These are phyloP conservation scores for Drosophila kambysellisi DNA, from an alignment of 2,888 invertebrate species.

Conservation along the genomic window DNA sequence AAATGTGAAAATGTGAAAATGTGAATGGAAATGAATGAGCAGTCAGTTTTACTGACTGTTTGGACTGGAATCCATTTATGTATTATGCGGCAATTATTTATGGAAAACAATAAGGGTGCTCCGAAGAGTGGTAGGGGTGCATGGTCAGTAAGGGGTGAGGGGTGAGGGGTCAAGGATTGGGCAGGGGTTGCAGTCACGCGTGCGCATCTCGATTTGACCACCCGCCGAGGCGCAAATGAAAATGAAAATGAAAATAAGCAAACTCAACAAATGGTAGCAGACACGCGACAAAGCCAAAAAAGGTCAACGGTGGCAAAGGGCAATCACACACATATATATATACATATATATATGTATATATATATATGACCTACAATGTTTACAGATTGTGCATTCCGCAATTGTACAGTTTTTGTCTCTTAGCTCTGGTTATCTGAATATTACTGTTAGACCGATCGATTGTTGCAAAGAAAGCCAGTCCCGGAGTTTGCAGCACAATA, in stretches of 20 bases:
- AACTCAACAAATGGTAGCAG: neutral
- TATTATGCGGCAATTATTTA: conserved; percentile 53
- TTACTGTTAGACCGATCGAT: neutral
- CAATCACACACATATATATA: neutral
- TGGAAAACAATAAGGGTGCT: conserved; percentile 11
- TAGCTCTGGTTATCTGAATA: neutral
- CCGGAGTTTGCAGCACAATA: no score
- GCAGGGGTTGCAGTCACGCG: conserved; percentile 6
- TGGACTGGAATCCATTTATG: conserved; percentile 38
- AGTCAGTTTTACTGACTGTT: conserved; percentile 2
- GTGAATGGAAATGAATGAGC: neutral
- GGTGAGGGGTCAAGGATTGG: neutral
- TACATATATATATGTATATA: neutral
- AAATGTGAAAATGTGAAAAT: conserved; percentile 4
- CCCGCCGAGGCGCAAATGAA: conserved; percentile 10
- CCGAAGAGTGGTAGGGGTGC: neutral
- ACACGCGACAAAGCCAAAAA: conserved; percentile 15
- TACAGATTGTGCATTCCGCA: neutral
- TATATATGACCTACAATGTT: neutral
- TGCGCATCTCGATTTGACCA: conserved; percentile 12
- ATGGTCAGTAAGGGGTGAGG: neutral
- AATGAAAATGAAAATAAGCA: neutral
- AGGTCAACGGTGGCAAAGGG: conserved; percentile 6
- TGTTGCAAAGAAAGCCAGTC: no score
- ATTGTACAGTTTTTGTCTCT: neutral